phyloP scores from a whole-genome alignment of 1,140 invertebrate genomes.

The Meloidogyne hapla region DNA sequence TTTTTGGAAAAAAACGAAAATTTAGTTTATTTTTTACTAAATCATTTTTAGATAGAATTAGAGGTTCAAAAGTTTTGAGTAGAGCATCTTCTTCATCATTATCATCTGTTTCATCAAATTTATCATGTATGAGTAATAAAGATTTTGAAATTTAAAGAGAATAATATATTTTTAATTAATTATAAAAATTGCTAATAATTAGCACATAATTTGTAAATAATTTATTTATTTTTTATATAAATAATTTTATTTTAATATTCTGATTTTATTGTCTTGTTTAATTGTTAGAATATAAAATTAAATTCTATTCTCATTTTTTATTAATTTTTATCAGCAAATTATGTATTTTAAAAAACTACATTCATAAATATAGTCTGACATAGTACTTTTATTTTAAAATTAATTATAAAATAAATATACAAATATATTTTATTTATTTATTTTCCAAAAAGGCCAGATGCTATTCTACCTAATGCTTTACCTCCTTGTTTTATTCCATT shows the following conservation, averaged over 20 bases:
- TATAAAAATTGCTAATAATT: background rate
- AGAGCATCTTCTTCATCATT: background rate
- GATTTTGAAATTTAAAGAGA: no score
- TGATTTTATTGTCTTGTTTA: no score
- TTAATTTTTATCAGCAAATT: no score
- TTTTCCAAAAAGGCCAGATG: background rate
- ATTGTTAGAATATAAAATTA: no score
- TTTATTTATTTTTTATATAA: background rate
- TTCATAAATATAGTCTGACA: no score
- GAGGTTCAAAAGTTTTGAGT: background rate
- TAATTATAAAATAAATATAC: no score
- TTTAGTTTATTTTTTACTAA: background rate
- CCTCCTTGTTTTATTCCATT: background rate
- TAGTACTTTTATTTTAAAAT: no score
- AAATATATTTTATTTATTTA: background rate
- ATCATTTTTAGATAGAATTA: background rate
- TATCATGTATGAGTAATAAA: no score
- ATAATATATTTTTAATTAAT: no score
- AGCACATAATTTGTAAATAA: background rate
- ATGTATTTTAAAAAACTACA: no score
- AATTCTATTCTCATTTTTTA: no score
- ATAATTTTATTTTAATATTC: background rate
- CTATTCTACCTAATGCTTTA: background rate
- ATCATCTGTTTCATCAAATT: background rate
- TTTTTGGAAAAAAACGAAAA: background rate